Evolutionary conservation across 2,888 invertebrate species (phyloP).

Genomic region (Idaea straminata): DNA sequence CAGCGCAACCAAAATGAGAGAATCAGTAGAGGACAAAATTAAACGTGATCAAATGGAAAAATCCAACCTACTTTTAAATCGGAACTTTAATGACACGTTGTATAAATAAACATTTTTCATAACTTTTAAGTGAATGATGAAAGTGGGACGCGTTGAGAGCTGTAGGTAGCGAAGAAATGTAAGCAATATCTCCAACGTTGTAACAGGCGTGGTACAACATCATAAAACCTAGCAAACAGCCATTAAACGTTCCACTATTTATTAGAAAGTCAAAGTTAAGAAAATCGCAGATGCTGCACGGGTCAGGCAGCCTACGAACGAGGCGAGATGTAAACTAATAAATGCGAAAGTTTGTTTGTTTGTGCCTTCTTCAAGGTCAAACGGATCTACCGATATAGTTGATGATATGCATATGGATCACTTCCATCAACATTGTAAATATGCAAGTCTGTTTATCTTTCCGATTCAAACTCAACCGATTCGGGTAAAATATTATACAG

Average conservation of each 20-base stretch:
- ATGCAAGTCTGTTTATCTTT: background rate
- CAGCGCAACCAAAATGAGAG: constrained; percentile 18
- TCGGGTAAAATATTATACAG: no score
- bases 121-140: constrained; percentile 36
- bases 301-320: constrained; percentile 8
- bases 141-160: constrained; percentile 39
- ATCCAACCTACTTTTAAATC: constrained; percentile 29
- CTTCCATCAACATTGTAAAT: background rate
- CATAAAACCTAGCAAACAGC: constrained; percentile 34
- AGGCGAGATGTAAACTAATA: background rate
- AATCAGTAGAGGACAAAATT: constrained; percentile 22
- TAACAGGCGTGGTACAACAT: constrained; percentile 31
- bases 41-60: constrained; percentile 24
- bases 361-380: background rate
- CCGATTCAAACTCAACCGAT: no score
- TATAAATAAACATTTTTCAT: constrained; percentile 36
- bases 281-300: constrained; percentile 13
- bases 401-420: background rate
- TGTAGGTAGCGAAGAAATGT: constrained; percentile 36
- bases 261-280: constrained; percentile 22
- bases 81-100: constrained; percentile 32
- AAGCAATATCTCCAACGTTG: constrained; percentile 30
- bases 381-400: background rate
- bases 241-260: constrained; percentile 14
- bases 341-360: background rate